Evolutionary conservation across 2,888 invertebrate genomes (phyloP).

Genomic region (Electrophaes corylata): DNA sequence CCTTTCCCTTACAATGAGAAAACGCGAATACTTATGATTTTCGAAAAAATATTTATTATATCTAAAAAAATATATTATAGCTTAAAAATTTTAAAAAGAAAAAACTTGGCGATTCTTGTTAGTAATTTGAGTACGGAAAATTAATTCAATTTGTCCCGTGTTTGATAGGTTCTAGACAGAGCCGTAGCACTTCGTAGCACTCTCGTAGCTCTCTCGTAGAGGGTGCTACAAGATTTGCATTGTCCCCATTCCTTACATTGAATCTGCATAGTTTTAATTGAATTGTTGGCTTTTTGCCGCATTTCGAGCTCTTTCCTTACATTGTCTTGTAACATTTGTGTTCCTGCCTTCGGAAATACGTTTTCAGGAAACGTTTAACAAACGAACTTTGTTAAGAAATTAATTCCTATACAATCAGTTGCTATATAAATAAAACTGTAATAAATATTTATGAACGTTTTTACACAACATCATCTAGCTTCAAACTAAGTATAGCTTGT

Average conservation of each 20-base stretch:
- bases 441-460: too few relatives aligned
- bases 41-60: too few relatives aligned
- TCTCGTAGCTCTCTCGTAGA: conserved; percentile 25
- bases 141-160: conserved; percentile 6
- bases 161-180: neutral
- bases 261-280: conserved; percentile 32
- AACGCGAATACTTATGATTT: too few relatives aligned
- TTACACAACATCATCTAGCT: too few relatives aligned
- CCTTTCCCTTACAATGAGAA: too few relatives aligned
- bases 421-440: too few relatives aligned
- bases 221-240: conserved; percentile 28
- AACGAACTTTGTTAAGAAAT: neutral
- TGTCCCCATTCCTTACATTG: conserved; percentile 29
- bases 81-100: too few relatives aligned
- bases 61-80: too few relatives aligned
- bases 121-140: too few relatives aligned
- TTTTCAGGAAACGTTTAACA: neutral
- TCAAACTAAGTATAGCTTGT: too few relatives aligned
- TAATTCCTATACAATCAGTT: too few relatives aligned
- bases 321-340: conserved; percentile 18
- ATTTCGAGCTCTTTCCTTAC: conserved; percentile 18
- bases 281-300: conserved; percentile 29
- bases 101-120: too few relatives aligned
- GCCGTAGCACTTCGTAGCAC: conserved; percentile 26
- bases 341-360: conserved; percentile 1